These are phyloP conservation scores for Microtus ochrogaster DNA, from an alignment of 2,113 vertebrate species.

Conservation along the genomic window DNA sequence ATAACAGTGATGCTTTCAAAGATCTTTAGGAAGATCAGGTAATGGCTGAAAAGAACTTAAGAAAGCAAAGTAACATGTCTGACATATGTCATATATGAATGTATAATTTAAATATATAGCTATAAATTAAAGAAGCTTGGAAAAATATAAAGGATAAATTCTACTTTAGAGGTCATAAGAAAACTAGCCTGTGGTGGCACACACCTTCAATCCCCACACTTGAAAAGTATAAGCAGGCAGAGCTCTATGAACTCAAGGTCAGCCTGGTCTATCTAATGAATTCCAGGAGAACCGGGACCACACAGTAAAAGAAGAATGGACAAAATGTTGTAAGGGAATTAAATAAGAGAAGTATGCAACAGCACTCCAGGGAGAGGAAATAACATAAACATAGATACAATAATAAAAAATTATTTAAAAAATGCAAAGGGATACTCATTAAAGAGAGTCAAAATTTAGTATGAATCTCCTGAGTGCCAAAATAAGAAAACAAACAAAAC, in stretches of 20 bases:
- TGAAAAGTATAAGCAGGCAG: too few species aligned
- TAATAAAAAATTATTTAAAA: neutral
- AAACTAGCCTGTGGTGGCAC: neutral
- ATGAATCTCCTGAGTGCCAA: neutral
- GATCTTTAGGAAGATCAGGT: neutral
- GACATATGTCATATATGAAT: neutral
- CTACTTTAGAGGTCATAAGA: neutral
- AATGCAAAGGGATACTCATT: neutral
- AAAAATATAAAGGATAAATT: neutral
- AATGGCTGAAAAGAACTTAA: conserved; percentile 1
- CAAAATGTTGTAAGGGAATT: neutral
- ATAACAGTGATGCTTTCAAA: neutral
- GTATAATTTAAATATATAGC: neutral
- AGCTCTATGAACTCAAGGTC: neutral
- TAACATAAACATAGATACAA: neutral
- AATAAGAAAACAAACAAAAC: neutral
- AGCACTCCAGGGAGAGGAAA: neutral
- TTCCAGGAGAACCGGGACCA: neutral
- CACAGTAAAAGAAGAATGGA: neutral
- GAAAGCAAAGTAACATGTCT: neutral
- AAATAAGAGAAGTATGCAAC: neutral
- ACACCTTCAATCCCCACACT: neutral
- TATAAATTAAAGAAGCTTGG: neutral
- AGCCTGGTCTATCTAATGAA: neutral
- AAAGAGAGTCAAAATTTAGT: neutral